These are phyloP conservation scores for Tetramorium bicarinatum DNA, from an alignment of 2,888 invertebrate genomes.

Conservation along the genomic window DNA sequence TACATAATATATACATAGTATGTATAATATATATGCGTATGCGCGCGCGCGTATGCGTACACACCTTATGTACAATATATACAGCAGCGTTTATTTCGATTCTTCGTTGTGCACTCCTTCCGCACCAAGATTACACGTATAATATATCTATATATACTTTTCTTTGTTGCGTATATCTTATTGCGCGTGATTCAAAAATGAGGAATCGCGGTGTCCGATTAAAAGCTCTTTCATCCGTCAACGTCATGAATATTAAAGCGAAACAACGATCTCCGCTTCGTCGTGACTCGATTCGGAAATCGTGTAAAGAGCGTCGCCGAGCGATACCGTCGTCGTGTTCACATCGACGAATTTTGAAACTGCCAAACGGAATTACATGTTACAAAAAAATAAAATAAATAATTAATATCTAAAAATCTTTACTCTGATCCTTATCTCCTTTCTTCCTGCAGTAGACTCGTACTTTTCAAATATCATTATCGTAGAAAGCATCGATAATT, in stretches of 20 bases:
- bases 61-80: slow-evolving; percentile 59
- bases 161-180: slow-evolving; percentile 37
- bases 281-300: slow-evolving; percentile 4
- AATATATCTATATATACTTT: slow-evolving; percentile 7
- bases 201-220: slow-evolving; percentile 19
- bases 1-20: slow-evolving; percentile 58
- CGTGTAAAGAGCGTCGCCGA: not conserved
- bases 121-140: not conserved
- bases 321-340: not conserved
- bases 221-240: slow-evolving; percentile 13
- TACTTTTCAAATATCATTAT: not conserved
- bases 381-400: not conserved
- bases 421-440: not conserved
- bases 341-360: slow-evolving; percentile 35
- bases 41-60: slow-evolving; percentile 17
- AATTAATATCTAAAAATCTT: not conserved
- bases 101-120: slow-evolving; percentile 20
- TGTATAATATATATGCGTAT: slow-evolving; percentile 40
- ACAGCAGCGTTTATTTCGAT: slow-evolving; percentile 35
- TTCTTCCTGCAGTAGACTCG: not conserved
- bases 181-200: slow-evolving; percentile 50
- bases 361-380: not conserved
- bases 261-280: slow-evolving; percentile 4
- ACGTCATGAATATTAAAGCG: slow-evolving; percentile 9
- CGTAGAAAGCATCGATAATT: not conserved